Conservation (phyloP, 2,888 invertebrate species). For the Achlya flavicornis region DNA sequence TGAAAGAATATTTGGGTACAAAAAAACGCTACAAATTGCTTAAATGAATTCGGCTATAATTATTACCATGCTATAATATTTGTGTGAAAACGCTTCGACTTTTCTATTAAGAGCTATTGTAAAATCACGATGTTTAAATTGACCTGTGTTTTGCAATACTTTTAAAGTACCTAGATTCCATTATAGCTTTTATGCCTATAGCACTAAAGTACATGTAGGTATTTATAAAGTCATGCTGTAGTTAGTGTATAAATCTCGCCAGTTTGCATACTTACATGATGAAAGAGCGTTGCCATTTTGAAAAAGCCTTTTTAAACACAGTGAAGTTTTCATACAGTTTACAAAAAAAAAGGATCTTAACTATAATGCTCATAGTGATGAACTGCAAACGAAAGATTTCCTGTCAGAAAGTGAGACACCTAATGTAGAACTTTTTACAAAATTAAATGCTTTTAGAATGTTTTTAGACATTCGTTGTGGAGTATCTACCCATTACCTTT, state of each 20-base stretch:
- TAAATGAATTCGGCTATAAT: neutral
- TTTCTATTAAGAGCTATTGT: neutral
- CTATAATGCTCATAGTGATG: neutral
- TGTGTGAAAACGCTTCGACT: too few relatives aligned
- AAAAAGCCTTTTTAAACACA: neutral
- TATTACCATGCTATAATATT: too few relatives aligned
- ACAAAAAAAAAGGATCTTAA: neutral
- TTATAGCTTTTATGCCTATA: neutral
- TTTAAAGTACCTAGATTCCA: neutral
- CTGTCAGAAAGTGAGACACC: neutral
- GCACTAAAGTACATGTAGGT: neutral
- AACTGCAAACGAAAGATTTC: neutral
- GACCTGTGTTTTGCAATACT: neutral
- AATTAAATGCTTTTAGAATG: too few relatives aligned
- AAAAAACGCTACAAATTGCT: too few relatives aligned
- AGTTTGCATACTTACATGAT: neutral
- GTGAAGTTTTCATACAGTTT: neutral
- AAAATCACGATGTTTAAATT: too few relatives aligned
- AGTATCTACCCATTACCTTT: too few relatives aligned
- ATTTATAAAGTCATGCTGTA: neutral
- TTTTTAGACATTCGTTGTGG: too few relatives aligned
- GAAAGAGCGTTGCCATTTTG: neutral
- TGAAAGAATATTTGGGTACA: too few relatives aligned
- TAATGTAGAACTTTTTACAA: too few relatives aligned
- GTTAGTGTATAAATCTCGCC: constrained; percentile 1